phyloP scores from a whole-genome alignment of 2,113 vertebrate species.

The Blennius ocellaris region DNA sequence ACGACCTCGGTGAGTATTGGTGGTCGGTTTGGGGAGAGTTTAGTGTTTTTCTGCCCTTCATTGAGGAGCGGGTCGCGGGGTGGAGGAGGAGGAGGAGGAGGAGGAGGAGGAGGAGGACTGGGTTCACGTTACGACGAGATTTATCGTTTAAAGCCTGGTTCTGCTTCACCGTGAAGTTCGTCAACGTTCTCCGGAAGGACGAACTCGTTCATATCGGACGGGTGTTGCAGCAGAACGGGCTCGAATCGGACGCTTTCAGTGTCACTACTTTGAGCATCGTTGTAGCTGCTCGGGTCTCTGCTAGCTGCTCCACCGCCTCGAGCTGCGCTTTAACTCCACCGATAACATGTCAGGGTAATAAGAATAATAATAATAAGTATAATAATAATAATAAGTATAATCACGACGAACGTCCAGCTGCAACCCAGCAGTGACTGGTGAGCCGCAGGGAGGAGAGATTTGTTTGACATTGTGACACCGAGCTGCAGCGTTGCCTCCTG shows the following conservation, averaged over 20 bases:
- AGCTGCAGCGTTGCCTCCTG: conserved; percentile 47
- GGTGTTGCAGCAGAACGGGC: neutral
- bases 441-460: conserved; percentile 24
- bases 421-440: neutral
- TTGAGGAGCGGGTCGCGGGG: conserved; percentile 40
- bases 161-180: neutral
- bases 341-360: too few relatives aligned
- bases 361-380: too few relatives aligned
- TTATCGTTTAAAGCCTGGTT: conserved; percentile 35
- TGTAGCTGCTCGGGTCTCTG: conserved; percentile 42
- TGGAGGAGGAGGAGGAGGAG: conserved; percentile 61
- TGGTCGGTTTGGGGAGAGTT: fast-evolving
- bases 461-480: conserved; percentile 51
- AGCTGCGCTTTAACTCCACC: too few relatives aligned
- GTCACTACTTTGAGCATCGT: neutral
- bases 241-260: neutral
- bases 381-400: too few relatives aligned
- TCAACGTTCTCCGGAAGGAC: neutral
- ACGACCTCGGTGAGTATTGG: conserved; percentile 81
- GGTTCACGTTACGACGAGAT: conserved; percentile 21
- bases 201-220: neutral
- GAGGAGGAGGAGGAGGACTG: conserved; percentile 38
- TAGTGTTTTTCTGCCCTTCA: neutral
- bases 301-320: conserved; percentile 33
- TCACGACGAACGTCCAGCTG: neutral